Conservation (phyloP, 2,888 invertebrate species). For the Trissolcus brochymenae region DNA sequence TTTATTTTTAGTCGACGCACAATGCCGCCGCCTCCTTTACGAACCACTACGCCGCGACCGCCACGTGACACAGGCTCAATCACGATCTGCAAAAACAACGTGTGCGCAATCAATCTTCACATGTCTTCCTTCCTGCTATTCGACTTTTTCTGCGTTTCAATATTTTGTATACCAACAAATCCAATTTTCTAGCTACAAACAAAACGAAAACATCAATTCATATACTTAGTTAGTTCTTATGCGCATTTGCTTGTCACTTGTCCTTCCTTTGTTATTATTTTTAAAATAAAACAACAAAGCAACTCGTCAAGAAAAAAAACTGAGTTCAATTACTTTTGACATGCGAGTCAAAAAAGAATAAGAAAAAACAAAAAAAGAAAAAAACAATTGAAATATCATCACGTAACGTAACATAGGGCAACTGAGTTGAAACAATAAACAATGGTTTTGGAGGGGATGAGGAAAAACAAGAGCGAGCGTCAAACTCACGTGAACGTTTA, state of each 20-base stretch:
- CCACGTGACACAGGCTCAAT: not conserved
- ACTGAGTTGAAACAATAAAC: conserved; percentile 1
- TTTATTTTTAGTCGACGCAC: conserved; percentile 12
- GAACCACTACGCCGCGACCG: not conserved
- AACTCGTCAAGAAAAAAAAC: too few species aligned
- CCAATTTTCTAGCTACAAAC: too few species aligned
- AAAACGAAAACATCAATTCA: too few species aligned
- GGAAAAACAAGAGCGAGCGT: too few species aligned
- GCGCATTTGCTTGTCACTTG: too few species aligned
- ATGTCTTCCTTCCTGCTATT: conserved; percentile 4
- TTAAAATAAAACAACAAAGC: too few species aligned
- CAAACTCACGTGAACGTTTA: too few species aligned
- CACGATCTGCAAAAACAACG: conserved; percentile 2
- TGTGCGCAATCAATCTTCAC: conserved; percentile 18
- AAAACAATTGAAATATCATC: not conserved
- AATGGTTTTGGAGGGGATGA: too few species aligned
- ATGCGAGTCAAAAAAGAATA: not conserved
- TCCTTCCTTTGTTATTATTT: too few species aligned
- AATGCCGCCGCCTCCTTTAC: conserved; percentile 9
- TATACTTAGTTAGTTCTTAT: too few species aligned
- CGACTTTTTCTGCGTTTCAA: not conserved
- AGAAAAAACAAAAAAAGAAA: not conserved
- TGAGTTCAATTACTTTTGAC: not conserved
- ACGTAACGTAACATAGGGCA: not conserved
- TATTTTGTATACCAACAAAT: too few species aligned